Percentiles rank a stretch among this genome's conserved stretches.
These are phyloP conservation scores for Semotilus atromaculatus DNA, from an alignment of 2,797 vertebrate species.

Conservation along the genomic window DNA sequence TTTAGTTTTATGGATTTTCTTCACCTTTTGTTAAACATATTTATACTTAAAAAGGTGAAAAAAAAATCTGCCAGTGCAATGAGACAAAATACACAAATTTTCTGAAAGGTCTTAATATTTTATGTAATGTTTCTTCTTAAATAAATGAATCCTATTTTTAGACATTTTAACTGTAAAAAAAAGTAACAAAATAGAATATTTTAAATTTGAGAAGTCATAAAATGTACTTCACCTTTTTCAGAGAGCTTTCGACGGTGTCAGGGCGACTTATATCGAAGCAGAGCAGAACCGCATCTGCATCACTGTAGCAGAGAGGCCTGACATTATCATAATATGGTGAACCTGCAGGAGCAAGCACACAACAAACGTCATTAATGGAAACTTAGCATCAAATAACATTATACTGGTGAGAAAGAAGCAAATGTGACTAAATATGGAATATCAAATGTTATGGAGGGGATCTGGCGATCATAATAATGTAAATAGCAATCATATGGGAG, in stretches of 20 bases:
- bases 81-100: background rate
- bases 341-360: slow-evolving; percentile 71
- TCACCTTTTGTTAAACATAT: background rate
- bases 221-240: slow-evolving; percentile 86
- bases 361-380: background rate
- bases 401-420: background rate
- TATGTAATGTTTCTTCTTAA: background rate
- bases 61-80: background rate
- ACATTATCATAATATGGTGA: slow-evolving; percentile 98
- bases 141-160: background rate
- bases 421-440: background rate
- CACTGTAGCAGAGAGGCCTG: slow-evolving; percentile 95
- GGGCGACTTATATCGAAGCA: slow-evolving; percentile 95
- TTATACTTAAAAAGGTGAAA: background rate
- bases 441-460: background rate
- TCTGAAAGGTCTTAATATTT: background rate
- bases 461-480: background rate
- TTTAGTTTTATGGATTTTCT: background rate
- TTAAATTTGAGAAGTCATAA: background rate
- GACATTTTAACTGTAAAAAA: background rate
- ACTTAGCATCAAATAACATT: background rate
- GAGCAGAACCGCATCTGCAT: slow-evolving; percentile 91
- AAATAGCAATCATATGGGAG: slow-evolving; percentile 15
- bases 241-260: slow-evolving; percentile 86
- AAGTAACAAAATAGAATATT: background rate